Conservation (phyloP, 2,113 vertebrate species). For the Nasalis larvatus region DNA sequence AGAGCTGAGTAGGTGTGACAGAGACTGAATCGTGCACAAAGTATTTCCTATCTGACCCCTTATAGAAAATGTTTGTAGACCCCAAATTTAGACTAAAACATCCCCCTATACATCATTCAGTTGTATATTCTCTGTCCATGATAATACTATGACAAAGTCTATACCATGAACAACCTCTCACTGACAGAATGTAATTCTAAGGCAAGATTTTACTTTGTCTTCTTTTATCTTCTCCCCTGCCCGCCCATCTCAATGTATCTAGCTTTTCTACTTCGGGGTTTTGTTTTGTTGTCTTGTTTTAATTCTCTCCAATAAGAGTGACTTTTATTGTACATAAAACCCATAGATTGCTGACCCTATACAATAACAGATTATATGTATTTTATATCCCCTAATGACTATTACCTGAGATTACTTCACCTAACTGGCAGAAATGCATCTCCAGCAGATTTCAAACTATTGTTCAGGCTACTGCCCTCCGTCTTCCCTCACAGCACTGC, state of each 20-base stretch:
- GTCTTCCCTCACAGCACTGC: neutral
- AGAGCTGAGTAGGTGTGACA: neutral
- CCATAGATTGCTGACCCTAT: neutral
- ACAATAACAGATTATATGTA: neutral
- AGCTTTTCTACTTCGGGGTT: neutral
- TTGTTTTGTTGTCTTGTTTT: neutral
- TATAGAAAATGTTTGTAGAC: neutral
- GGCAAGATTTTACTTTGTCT: neutral
- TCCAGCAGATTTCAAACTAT: neutral
- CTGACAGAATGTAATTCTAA: neutral
- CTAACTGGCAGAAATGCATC: neutral
- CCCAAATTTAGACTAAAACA: neutral
- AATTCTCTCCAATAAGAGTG: neutral
- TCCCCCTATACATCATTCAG: neutral
- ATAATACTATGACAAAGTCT: neutral
- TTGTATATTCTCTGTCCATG: neutral
- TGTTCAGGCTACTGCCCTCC: neutral
- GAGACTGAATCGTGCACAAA: neutral
- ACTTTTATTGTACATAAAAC: neutral
- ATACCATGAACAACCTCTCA: neutral
- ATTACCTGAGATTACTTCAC: neutral
- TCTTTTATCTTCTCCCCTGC: neutral
- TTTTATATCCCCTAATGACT: neutral
- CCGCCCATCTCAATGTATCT: neutral
- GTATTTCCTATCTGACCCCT: neutral